phyloP scores from a whole-genome alignment of 2,113 vertebrate genomes.

The Acanthisitta chloris region DNA sequence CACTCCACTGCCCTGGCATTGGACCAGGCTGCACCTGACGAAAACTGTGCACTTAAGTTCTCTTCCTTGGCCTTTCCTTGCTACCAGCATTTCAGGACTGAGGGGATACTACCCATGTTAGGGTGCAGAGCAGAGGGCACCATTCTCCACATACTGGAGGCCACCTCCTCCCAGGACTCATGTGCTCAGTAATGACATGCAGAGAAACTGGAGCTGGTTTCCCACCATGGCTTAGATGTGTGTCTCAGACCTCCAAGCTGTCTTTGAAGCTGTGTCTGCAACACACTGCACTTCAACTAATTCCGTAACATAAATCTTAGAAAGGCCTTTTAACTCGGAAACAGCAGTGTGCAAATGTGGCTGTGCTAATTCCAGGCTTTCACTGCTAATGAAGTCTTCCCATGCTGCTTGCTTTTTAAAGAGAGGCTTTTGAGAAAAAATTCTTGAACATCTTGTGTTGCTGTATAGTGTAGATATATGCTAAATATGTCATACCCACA shows the following conservation, averaged over 20 bases:
- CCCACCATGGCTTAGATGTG: not conserved
- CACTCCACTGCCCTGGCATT: not conserved
- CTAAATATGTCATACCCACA: not conserved
- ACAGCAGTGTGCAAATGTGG: not conserved
- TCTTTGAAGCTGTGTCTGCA: not conserved
- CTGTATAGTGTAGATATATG: not conserved
- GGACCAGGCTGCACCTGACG: not conserved
- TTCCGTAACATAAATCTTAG: not conserved
- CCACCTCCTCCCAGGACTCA: not conserved
- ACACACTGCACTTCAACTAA: not conserved
- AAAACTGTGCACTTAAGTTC: fast-evolving
- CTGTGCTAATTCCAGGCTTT: not conserved
- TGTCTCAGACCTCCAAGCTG: not conserved
- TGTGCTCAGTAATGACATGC: not conserved
- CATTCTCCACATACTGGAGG: not conserved
- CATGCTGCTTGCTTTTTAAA: not conserved
- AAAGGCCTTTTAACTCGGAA: not conserved
- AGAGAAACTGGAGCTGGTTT: not conserved
- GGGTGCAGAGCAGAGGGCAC: not conserved
- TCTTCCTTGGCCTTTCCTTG: not conserved
- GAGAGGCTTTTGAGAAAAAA: not conserved
- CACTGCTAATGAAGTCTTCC: not conserved
- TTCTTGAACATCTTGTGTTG: not conserved
- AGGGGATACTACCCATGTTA: too few species aligned
- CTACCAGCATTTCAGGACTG: fast-evolving